Evolutionary conservation across 2,797 vertebrate species (phyloP).

Genomic region (Avahi laniger): DNA sequence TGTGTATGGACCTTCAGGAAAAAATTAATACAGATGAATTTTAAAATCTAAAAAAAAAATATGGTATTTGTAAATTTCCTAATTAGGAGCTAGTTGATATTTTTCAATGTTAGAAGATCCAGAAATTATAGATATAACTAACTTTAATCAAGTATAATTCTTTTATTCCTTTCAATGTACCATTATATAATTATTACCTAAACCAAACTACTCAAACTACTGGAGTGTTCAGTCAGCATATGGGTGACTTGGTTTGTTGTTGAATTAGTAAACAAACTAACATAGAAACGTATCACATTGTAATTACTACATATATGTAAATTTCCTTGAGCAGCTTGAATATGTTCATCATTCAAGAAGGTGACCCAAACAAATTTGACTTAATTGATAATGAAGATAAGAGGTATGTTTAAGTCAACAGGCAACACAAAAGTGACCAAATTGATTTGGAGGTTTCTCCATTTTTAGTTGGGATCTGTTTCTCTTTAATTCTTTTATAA

Average conservation of each 20-base stretch:
- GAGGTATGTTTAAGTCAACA: slow-evolving; percentile 1
- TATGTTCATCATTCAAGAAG: background rate
- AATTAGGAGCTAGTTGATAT: background rate
- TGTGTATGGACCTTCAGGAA: too few relatives aligned
- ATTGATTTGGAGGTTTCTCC: background rate
- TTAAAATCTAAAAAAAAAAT: too few relatives aligned
- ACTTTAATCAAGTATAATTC: background rate
- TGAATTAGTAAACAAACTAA: background rate
- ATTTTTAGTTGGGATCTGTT: background rate
- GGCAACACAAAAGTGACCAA: background rate
- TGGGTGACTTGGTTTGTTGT: background rate
- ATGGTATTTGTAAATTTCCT: background rate
- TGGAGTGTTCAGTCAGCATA: background rate
- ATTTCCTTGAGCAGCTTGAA: background rate
- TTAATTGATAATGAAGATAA: background rate
- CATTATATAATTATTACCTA: background rate
- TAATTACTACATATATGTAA: background rate
- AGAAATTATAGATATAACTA: background rate
- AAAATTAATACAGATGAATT: too few relatives aligned
- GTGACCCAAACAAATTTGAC: background rate
- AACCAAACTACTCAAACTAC: background rate
- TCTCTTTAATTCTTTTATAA: background rate
- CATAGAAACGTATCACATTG: background rate
- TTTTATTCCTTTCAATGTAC: background rate
- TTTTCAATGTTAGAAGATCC: background rate